Conservation (phyloP, 1,140 invertebrate genomes). For the Meloidogyne chitwoodi region DNA sequence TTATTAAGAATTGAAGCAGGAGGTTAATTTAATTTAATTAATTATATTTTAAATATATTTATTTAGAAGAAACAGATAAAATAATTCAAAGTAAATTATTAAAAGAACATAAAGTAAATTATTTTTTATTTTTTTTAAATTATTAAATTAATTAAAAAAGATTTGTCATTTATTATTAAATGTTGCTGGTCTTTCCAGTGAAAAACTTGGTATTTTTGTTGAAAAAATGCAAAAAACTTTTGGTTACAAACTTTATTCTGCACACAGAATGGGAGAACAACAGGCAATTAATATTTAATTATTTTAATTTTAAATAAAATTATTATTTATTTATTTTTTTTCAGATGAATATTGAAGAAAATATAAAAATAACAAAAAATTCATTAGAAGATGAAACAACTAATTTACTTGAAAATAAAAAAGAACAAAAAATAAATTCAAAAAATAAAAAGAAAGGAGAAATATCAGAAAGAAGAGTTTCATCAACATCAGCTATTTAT, state of each 20-base stretch:
- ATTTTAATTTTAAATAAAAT: too few relatives aligned
- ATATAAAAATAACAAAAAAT: background rate
- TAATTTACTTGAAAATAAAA: background rate
- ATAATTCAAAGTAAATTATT: background rate
- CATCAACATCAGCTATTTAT: background rate
- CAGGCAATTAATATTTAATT: too few relatives aligned
- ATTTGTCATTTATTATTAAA: constrained; percentile 17
- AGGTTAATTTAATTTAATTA: background rate
- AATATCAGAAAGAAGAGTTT: background rate
- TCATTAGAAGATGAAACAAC: background rate
- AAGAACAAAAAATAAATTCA: background rate
- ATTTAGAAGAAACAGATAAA: background rate
- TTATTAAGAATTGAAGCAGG: constrained; percentile 19
- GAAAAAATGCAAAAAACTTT: background rate
- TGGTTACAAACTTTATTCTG: background rate
- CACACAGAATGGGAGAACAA: background rate
- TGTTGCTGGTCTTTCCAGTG: background rate
- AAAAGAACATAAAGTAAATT: background rate
- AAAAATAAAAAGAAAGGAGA: background rate
- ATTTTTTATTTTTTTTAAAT: background rate
- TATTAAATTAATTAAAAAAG: background rate
- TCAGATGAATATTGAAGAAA: background rate
- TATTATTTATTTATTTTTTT: too few relatives aligned
- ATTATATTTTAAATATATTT: too few relatives aligned
- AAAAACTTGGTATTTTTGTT: background rate